A percentile compares a stretch with the other conserved stretches of the same genome.
Evolutionary conservation across 2,113 vertebrate genomes (phyloP).

Genomic region (Pluvialis apricaria): DNA sequence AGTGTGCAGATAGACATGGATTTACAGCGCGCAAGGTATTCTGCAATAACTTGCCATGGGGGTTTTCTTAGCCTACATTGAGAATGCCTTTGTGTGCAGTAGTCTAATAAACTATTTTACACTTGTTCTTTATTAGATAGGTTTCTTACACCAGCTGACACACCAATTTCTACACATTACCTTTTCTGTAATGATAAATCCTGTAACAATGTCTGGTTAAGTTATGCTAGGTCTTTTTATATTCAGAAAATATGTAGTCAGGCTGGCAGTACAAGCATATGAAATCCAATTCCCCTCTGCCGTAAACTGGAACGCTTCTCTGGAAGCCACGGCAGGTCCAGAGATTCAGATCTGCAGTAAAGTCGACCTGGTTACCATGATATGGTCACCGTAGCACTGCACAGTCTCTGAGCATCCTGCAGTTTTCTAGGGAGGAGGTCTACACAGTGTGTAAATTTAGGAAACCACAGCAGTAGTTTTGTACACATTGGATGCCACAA

Average conservation of each 20-base stretch:
- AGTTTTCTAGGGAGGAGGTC: not conserved
- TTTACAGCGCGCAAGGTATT: constrained; percentile 37
- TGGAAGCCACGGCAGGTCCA: not conserved
- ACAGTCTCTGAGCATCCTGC: not conserved
- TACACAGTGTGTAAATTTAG: not conserved
- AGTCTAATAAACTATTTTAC: constrained; percentile 22
- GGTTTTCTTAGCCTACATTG: constrained; percentile 4
- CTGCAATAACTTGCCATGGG: not conserved
- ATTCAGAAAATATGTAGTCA: not conserved
- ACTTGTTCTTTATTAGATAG: not conserved
- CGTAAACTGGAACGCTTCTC: not conserved
- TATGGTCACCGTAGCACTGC: not conserved
- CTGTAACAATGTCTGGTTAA: not conserved
- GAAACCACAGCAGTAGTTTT: not conserved
- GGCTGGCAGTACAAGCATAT: not conserved
- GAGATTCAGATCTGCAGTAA: not conserved
- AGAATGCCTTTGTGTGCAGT: constrained; percentile 10
- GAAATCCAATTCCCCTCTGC: not conserved
- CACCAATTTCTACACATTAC: constrained; percentile 10
- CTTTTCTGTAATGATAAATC: not conserved
- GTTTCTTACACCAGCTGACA: constrained; percentile 25
- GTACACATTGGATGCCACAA: not conserved
- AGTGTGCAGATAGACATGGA: not conserved
- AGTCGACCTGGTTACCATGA: not conserved
- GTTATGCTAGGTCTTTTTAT: not conserved